Evolutionary conservation across 2,888 invertebrate species (phyloP).

Genomic region (Monochamus alternatus): DNA sequence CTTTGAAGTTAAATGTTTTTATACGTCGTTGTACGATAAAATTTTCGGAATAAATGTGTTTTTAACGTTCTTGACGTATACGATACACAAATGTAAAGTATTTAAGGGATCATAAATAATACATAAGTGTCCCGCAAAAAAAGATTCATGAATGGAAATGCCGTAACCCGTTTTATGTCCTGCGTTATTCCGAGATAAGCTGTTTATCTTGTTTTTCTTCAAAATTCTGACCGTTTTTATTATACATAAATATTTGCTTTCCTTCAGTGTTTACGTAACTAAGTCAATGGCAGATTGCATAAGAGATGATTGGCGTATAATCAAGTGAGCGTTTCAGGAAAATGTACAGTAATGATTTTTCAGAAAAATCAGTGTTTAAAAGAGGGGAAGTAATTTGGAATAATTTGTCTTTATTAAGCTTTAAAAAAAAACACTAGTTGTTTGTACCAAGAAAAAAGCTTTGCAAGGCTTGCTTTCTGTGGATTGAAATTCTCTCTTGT

Average conservation of each 20-base stretch:
- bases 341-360: too few species aligned
- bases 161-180: constrained; percentile 13
- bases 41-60: constrained; percentile 36
- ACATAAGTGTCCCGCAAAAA: constrained; percentile 30
- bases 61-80: constrained; percentile 29
- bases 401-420: too few species aligned
- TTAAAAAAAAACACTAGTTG: too few species aligned
- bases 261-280: background rate
- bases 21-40: constrained; percentile 23
- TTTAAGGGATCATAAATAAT: constrained; percentile 37
- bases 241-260: background rate
- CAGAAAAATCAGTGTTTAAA: too few species aligned
- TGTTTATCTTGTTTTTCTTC: background rate
- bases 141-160: background rate
- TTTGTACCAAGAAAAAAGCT: too few species aligned
- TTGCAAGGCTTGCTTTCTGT: too few species aligned
- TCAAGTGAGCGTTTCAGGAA: too few species aligned
- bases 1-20: constrained; percentile 34
- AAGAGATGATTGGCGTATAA: too few species aligned
- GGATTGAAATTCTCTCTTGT: too few species aligned
- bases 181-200: constrained; percentile 1
- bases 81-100: constrained; percentile 30
- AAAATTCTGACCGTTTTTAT: background rate
- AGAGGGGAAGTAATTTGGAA: too few species aligned
- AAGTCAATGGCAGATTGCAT: too few species aligned